Evolutionary conservation across 2,797 vertebrate species (phyloP), one percentile per base, ranked within the genome.

Genomic region (Cuniculus paca): DNA sequence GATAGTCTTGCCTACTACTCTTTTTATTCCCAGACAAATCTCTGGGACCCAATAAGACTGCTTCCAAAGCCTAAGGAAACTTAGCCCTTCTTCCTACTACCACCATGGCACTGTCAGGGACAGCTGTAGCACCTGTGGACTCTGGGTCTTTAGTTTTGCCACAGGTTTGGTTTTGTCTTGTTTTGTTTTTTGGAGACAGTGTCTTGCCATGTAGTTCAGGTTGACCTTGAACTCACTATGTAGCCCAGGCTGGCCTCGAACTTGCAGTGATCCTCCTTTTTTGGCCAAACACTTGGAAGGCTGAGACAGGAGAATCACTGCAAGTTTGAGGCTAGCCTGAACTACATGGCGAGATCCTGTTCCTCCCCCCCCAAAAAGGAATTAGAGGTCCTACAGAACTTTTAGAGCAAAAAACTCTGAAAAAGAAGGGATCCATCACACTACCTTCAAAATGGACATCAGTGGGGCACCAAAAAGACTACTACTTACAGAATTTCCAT

Each of bases 21-120:
- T 75, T 85, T 94, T 94, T 19, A 72, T 54, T 93, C 45, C 61
- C 61, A 88, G 83, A 80, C n/a, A 94, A 85, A 87, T 74, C 48
- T 79, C n/a, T 63, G 60, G 74, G 90, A 42, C 70, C 80, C 70
- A 79, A 4, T 3, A 36, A 78, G 91, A 87, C 77, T 74, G 88
- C 24, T 52, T 95, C 93, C n/a, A 89, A 77, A 80, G 26, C 9
- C 63, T 52, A 74, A 6, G 20, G 42, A 84, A 95, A 81, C 48
- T 90, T 54, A 0, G 13, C 22, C 75, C 72, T 42, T 20, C 82
- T n/a, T 94, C 63, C 45, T 93, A 12, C 54, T 65, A 75, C 31
- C n/a, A 63, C 54, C 31, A 19, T 19, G n/a, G 16, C 1, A n/a
- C 75, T 81, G 95, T 68, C 74, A 83, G 56, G 61, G 68, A 86